phyloP scores from a whole-genome alignment of 2,888 invertebrate genomes.

The Timandra comae region DNA sequence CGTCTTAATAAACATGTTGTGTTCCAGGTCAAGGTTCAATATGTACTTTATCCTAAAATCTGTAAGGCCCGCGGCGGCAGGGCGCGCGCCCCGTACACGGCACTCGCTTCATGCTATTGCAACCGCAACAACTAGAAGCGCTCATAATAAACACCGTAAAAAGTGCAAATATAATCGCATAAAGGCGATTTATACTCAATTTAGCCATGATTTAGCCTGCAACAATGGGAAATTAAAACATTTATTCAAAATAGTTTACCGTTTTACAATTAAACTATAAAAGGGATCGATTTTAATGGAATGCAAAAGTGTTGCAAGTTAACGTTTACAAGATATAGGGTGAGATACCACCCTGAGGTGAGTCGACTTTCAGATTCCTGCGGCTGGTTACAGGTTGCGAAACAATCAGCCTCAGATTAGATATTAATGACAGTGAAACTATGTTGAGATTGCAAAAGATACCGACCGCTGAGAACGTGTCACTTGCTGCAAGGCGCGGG shows the following conservation, averaged over 20 bases:
- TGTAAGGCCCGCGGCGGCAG: slow-evolving; percentile 50
- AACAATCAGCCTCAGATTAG: too few relatives aligned
- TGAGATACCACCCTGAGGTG: too few relatives aligned
- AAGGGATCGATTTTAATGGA: too few relatives aligned
- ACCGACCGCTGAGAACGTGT: too few relatives aligned
- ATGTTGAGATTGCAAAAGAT: too few relatives aligned
- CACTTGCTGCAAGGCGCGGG: slow-evolving; percentile 54
- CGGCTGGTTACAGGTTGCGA: too few relatives aligned
- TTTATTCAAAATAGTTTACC: too few relatives aligned
- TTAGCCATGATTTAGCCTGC: slow-evolving; percentile 34
- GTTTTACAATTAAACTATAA: too few relatives aligned
- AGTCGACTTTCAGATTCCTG: too few relatives aligned
- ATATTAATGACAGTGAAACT: too few relatives aligned
- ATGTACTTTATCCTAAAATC: slow-evolving; percentile 19
- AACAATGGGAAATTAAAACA: slow-evolving; percentile 11
- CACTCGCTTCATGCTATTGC: slow-evolving; percentile 24
- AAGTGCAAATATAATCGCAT: slow-evolving; percentile 35
- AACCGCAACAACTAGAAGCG: slow-evolving; percentile 33
- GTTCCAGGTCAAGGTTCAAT: background rate
- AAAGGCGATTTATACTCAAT: slow-evolving; percentile 30
- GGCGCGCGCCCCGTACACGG: slow-evolving; percentile 48
- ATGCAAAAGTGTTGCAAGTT: too few relatives aligned
- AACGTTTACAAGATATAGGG: too few relatives aligned
- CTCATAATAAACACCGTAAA: slow-evolving; percentile 36
- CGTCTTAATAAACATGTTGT: background rate